Evolutionary conservation across 2,113 vertebrate species (phyloP), one percentile per base, ranked within the genome.

Genomic region (Leucopsar rothschildi): DNA sequence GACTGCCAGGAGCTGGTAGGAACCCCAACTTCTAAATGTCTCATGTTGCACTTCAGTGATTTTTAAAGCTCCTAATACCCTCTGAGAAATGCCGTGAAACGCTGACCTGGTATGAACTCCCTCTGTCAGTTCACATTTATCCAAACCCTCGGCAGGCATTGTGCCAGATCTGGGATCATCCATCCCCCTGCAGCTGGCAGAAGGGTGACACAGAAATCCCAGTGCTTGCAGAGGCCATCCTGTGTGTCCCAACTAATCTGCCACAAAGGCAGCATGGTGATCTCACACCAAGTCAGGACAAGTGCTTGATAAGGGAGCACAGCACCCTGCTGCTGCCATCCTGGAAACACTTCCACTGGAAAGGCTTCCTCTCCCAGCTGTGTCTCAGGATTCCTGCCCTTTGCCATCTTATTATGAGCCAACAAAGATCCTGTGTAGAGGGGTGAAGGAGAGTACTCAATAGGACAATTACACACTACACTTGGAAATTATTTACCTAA

Each of bases 71-170:
- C 60, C 69, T 66, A 86, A 83, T 55, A 86, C 15, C 47, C 52
- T 4, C 82, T 92, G 60, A 81, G 94, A 90, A 95, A 70, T 1
- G 29, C 79, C 0, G 0, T 78, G 80, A 93, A 90, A 79, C 12
- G 61, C 56, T 79, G 69, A 93, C 83, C 86, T 52, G 28, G 28
- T 24, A 42, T 68, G 80, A 96, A 93, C 88, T 89, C 61, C 40
- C 68, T 72, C 75, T 71, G 92, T 78, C 91, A 92, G 64, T 11
- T 93, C 64, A 2, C n/a, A 68, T 92, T 89, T 93, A 44, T 63
- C 84, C 77, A 59, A 75, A 71, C 80, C 37, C 49, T 53, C 0
- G 2, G 49, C 53, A 68, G 86, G 80, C 72, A 2, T 33, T n/a
- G 2, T n/a, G 81, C 73, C 49, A 52, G 77, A 35, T 57, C 65